A percentile compares a stretch with the other conserved stretches of the same genome.
phyloP scores from a whole-genome alignment of 1,140 invertebrate species.

The Cherax quadricarinatus region DNA sequence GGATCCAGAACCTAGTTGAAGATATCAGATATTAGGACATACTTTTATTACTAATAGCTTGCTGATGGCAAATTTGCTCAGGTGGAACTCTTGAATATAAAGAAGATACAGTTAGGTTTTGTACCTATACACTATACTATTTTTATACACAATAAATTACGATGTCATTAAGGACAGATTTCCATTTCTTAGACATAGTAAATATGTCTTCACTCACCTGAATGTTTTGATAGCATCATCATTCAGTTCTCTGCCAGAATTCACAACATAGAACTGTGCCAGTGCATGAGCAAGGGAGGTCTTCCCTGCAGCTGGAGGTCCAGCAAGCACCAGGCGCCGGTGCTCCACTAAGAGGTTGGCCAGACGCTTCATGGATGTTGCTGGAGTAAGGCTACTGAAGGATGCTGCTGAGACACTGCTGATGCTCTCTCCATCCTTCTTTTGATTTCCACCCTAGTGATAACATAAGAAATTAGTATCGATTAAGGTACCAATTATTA shows the following conservation, averaged over 20 bases:
- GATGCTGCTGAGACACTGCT: constrained; percentile 39
- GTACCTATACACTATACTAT: too few species aligned
- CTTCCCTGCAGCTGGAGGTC: constrained; percentile 63
- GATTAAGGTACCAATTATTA: too few species aligned
- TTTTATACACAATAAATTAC: too few species aligned
- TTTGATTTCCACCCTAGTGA: constrained; percentile 43
- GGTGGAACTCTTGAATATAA: too few species aligned
- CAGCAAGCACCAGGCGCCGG: constrained; percentile 60
- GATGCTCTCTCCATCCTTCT: constrained; percentile 39
- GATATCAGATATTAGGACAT: too few species aligned
- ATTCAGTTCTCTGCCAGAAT: constrained; percentile 20
- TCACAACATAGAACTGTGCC: constrained; percentile 49
- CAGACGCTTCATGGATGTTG: constrained; percentile 36
- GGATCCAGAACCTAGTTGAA: too few species aligned
- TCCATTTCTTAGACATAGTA: neutral
- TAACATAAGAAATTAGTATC: neutral
- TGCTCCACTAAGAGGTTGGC: constrained; percentile 47
- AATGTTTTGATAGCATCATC: constrained; percentile 53
- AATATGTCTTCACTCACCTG: constrained; percentile 20
- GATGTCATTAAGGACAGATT: too few species aligned
- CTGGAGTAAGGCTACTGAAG: constrained; percentile 46
- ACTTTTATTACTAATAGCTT: too few species aligned
- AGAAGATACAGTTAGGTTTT: too few species aligned
- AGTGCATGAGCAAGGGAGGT: constrained; percentile 52
- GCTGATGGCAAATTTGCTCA: too few species aligned